These are phyloP conservation scores for Nematolebias whitei DNA, from an alignment of 2,113 vertebrate species.

Conservation along the genomic window DNA sequence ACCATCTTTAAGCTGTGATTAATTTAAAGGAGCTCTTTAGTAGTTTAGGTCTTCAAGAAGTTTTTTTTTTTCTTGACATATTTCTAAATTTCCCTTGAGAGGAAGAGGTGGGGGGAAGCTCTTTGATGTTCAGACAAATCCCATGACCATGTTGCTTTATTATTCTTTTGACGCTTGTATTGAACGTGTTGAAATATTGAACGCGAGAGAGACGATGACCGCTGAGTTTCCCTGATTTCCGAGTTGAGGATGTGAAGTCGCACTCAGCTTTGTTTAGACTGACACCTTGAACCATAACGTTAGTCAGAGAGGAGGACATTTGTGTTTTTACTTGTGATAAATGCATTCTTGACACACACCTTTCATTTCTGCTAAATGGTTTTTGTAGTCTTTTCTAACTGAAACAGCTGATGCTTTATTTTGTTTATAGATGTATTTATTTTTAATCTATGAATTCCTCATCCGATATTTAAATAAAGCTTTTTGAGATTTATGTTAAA, in stretches of 20 bases:
- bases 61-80: slow-evolving; percentile 77
- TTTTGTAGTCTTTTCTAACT: slow-evolving; percentile 7
- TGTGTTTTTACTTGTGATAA: slow-evolving; percentile 78
- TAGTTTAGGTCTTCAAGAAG: slow-evolving; percentile 45
- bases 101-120: slow-evolving; percentile 78
- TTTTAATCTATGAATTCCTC: background rate
- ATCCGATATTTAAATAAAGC: background rate
- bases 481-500: no score
- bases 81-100: slow-evolving; percentile 79
- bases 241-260: slow-evolving; percentile 77
- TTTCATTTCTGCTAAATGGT: slow-evolving; percentile 51
- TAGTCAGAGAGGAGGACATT: slow-evolving; percentile 78
- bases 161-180: slow-evolving; percentile 84
- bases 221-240: slow-evolving; percentile 70
- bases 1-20: slow-evolving; percentile 9
- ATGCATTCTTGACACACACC: slow-evolving; percentile 74
- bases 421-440: background rate
- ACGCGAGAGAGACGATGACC: slow-evolving; percentile 84
- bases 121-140: slow-evolving; percentile 84
- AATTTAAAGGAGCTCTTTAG: slow-evolving; percentile 56
- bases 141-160: slow-evolving; percentile 83
- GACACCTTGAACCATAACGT: slow-evolving; percentile 83
- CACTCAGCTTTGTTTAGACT: slow-evolving; percentile 87
- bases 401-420: slow-evolving; percentile 13
- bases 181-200: slow-evolving; percentile 87